Evolutionary conservation across 2,113 vertebrate genomes (phyloP).

Genomic region (Aegithalos caudatus): DNA sequence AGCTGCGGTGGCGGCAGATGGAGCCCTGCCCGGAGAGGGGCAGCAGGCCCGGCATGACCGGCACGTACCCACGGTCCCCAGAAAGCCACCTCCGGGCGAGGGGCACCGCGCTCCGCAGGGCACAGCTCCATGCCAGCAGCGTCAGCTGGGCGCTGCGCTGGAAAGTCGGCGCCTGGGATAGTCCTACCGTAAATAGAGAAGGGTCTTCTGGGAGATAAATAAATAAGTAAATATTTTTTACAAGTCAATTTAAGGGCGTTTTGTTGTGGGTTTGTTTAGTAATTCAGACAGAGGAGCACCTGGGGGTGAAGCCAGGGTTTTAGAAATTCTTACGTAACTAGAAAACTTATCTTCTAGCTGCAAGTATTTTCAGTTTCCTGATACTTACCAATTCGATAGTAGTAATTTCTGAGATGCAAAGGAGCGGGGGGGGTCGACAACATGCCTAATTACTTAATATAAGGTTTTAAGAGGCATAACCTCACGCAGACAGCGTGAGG

Average conservation of each 20-base stretch:
- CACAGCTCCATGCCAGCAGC: neutral
- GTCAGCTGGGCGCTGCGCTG: neutral
- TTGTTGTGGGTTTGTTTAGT: neutral
- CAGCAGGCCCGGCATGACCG: neutral
- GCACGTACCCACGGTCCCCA: neutral
- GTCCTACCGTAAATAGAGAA: neutral
- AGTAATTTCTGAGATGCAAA: neutral
- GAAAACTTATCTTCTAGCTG: neutral
- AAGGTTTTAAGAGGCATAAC: neutral
- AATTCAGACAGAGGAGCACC: neutral
- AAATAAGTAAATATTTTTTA: neutral
- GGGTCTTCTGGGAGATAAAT: neutral
- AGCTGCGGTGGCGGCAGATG: neutral
- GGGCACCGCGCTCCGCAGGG: fast-evolving
- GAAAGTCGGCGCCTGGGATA: neutral
- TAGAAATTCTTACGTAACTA: neutral
- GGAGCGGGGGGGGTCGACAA: fast-evolving
- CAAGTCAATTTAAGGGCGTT: neutral
- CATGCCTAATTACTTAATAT: neutral
- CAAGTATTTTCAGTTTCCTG: neutral
- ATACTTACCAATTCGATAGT: neutral
- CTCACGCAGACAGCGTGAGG: neutral
- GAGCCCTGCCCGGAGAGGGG: neutral
- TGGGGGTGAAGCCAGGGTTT: neutral
- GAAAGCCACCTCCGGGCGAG: neutral